These are phyloP conservation scores for Selene dorsalis DNA, from an alignment of 2,797 vertebrate species.

Conservation along the genomic window DNA sequence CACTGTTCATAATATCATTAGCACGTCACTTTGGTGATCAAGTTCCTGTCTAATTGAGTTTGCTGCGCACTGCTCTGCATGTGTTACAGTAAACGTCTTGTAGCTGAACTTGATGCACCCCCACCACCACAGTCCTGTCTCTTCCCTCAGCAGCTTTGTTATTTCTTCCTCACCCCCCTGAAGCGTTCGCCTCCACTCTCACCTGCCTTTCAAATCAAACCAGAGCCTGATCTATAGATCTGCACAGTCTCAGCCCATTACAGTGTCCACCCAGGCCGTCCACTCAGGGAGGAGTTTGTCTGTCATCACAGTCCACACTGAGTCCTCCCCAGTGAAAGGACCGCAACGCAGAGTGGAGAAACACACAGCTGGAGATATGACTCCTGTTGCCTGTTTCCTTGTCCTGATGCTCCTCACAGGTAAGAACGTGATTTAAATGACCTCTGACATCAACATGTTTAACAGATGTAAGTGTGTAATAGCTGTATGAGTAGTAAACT, in stretches of 20 bases:
- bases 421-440: conserved; percentile 39
- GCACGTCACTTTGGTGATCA: conserved; percentile 33
- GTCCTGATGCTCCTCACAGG: conserved; percentile 66
- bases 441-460: no score
- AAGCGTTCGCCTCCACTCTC: conserved; percentile 26
- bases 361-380: conserved; percentile 46
- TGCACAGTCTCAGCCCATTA: conserved; percentile 30
- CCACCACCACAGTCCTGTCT: not conserved
- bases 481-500: no score
- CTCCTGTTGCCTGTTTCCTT: conserved; percentile 35
- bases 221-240: conserved; percentile 10
- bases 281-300: conserved; percentile 45
- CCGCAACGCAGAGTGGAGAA: not conserved
- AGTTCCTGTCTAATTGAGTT: conserved; percentile 54
- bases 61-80: not conserved
- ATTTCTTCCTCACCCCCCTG: conserved; percentile 7
- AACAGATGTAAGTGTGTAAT: no score
- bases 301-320: conserved; percentile 33
- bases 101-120: not conserved
- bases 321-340: conserved; percentile 18
- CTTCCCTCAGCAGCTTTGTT: not conserved
- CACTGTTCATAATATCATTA: conserved; percentile 47
- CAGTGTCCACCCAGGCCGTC: not conserved
- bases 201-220: conserved; percentile 6
- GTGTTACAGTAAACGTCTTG: not conserved